Evolutionary conservation across 1,140 invertebrate genomes (phyloP), one percentile per base, ranked within the genome.

Genomic region (Drosophila saltans): DNA sequence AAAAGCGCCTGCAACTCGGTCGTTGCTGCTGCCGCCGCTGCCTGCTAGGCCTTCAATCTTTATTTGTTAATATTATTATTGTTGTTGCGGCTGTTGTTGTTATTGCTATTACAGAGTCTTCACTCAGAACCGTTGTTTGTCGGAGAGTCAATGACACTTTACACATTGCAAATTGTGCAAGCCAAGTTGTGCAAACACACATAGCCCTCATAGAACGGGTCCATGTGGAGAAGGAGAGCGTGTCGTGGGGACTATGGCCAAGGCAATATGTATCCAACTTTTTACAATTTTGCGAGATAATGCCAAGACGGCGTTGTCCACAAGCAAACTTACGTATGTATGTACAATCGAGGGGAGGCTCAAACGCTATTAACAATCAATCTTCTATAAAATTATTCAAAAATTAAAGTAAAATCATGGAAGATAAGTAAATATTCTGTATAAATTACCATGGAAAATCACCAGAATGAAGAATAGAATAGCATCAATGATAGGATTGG

Each of bases 131-230:
- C 24, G 60, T 62, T 28, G 26, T 4, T 24, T 41, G 21, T 26
- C 8, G 10, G 8, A 65, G 57, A 78, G 83, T 86, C 83, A 89
- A 74, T 86, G 83, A 86, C 83, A 86, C 76, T 86, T 88, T 69
- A 69, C 75, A 66, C 73, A 72, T 69, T 64, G 76, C 52, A 56
- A 41, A 66, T 56, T 66, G 63, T 70, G 63, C 62, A 59, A 72
- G 74, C 63, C 75, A 76, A 68, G 33, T 76, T 79, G 66, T 63
- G 62, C 69, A 80, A 80, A 73, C 45, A 66, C 43, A 45, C 16
- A 48, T 48, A 21, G 43, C 7, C 16, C 43, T 21, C 45, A 5
- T 48, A 21, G 45, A 21, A 26, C 45, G 45, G 45, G 45, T 52
- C 45, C 45, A 52, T 52, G 45, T 8, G 45, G 45, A 52, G 21